Evolutionary conservation across 2,888 invertebrate species (phyloP), one percentile per base, ranked within the genome.

Genomic region (Parascotia fuliginaria): DNA sequence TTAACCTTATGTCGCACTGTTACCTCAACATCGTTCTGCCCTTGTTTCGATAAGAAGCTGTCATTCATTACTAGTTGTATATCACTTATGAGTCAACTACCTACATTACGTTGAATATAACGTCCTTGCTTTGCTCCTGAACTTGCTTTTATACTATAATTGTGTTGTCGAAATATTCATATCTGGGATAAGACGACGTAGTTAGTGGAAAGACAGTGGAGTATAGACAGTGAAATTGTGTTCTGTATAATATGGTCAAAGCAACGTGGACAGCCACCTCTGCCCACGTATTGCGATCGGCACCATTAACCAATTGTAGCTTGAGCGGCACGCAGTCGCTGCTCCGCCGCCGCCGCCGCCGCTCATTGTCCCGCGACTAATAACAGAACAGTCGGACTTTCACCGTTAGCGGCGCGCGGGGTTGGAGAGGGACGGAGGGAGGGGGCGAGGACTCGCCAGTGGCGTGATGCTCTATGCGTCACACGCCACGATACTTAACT

Each of bases 391-490:
- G 34, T 38, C 3, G 24, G 33, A 38, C 42, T 48, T 48, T 38
- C 42, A 42, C 42, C 27, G 37, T 24, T n/a, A n/a, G n/a, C n/a
- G n/a, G n/a, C n/a, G n/a, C n/a, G n/a, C n/a, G n/a, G n/a, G n/a
- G n/a, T n/a, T n/a, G n/a, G n/a, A n/a, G n/a, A n/a, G 16, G 34
- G 24, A 29, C 14, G 28, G 33, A 2, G 27, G 42, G 36, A 19
- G 32, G 29, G n/a, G 53, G 42, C 50, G 45, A 38, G 42, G 48
- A 7, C 45, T 36, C 16, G 22, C 31, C 15, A 40, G 60, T 56
- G 66, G 70, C 68, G 61, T 54, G 60, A 67, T 59, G 56, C 48
- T 31, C 37, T 45, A 49, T 58, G 58, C 56, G 66, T 60, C 66
- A 66, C 42, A 19, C 37, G 12, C 12, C 61, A 46, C 44, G 33